Conservation (phyloP, 2,113 vertebrate genomes). For the Danionella cerebrum region DNA sequence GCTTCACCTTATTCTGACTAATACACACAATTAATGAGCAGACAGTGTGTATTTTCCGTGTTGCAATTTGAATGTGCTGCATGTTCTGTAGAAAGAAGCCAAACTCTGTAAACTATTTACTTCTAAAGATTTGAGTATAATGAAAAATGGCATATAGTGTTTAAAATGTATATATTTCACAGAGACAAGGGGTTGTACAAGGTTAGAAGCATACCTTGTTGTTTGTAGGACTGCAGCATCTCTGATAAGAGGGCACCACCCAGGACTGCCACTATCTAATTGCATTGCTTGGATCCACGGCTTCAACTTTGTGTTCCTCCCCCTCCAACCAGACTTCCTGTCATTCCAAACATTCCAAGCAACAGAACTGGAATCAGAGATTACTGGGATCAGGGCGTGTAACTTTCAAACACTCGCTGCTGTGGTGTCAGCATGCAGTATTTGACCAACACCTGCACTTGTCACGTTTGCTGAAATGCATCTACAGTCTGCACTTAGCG, state of each 20-base stretch:
- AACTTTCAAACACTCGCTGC: not conserved
- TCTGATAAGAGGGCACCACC: not conserved
- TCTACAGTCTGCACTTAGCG: not conserved
- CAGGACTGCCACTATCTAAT: not conserved
- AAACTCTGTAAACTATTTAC: no score
- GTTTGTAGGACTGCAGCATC: not conserved
- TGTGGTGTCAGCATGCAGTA: not conserved
- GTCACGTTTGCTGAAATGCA: not conserved
- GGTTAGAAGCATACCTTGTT: not conserved
- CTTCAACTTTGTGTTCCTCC: not conserved
- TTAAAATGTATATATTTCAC: no score
- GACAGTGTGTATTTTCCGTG: no score
- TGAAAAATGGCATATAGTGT: no score
- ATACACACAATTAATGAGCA: not conserved
- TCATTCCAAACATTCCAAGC: constrained; percentile 55
- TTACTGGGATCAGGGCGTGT: constrained; percentile 13
- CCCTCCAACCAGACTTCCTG: constrained; percentile 42
- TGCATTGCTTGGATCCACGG: not conserved
- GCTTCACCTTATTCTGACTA: constrained; percentile 20
- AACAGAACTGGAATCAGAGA: constrained; percentile 27
- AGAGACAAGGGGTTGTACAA: not conserved
- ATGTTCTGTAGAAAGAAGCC: no score
- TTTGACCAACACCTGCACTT: not conserved
- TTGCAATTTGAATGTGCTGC: no score
- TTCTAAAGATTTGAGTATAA: no score